phyloP scores from a whole-genome alignment of 2,797 vertebrate genomes.

The Sebastes trivittatus region DNA sequence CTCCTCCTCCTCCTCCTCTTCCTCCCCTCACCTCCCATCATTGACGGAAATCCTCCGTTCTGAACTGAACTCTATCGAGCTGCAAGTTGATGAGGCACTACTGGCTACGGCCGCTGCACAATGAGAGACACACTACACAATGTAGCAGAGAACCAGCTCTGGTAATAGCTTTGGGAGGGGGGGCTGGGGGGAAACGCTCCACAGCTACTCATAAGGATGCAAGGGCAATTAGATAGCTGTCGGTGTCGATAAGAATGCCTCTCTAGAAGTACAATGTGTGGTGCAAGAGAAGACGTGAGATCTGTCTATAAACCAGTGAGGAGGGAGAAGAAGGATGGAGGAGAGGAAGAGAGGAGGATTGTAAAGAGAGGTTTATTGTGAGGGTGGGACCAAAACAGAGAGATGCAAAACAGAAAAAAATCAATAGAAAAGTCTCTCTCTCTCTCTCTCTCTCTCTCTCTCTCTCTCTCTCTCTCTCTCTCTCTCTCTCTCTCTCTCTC shows the following conservation, averaged over 20 bases:
- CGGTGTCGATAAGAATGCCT: constrained; percentile 66
- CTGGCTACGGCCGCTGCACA: constrained; percentile 42
- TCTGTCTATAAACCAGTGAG: constrained; percentile 62
- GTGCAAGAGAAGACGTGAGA: constrained; percentile 60
- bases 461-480: constrained; percentile 24
- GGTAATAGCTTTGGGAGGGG: constrained; percentile 48
- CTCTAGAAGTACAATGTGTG: constrained; percentile 60
- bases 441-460: constrained; percentile 25
- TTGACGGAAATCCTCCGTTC: constrained; percentile 50
- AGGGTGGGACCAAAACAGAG: not conserved
- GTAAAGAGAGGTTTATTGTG: not conserved
- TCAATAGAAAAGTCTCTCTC: not conserved
- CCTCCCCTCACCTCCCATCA: constrained; percentile 43
- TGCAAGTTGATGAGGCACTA: constrained; percentile 50
- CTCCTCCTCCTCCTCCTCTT: not conserved
- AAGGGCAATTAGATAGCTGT: constrained; percentile 79
- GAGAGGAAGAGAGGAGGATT: not conserved
- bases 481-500: constrained; percentile 36
- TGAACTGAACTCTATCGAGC: constrained; percentile 47
- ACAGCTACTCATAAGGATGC: constrained; percentile 72
- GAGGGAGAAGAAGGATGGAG: not conserved
- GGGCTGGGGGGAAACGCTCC: not conserved
- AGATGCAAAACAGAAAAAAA: not conserved
- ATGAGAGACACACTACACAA: constrained; percentile 44
- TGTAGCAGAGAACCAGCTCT: constrained; percentile 34